Base-by-base conservation (phyloP, 1,140 invertebrate species). In the Asbolus verrucosus region DNA sequence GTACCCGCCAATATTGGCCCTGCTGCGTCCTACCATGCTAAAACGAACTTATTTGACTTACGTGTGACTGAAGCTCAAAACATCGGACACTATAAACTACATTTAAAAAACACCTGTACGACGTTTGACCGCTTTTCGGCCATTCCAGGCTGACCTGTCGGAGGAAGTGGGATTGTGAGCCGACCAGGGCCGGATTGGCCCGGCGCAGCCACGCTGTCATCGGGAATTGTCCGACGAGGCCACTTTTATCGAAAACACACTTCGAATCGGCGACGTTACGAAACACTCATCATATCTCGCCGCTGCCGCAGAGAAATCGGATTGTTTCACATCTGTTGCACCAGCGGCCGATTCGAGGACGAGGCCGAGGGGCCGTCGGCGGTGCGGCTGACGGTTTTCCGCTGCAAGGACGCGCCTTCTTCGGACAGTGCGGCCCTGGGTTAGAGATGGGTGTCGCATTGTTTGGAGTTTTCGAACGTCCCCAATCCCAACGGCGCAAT, bases 111-210 rank as follows among this genome's bases (percentile, higher is more conserved):
- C 79, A 80, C 77, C 78, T 79, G 78, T 79, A 77, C 72, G 78
- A 73, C 69, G 75, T 77, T 77, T 81, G 80, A 81, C 80, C 80
- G 80, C 80, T 81, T 81, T 80, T 79, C 79, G 75, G 76, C 76
- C 78, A 77, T 81, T 80, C 78, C 78, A 78, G 78, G 74, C 77
- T 80, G 77, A 80, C 77, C 79, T 80, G 77, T 71, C 71, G 72
- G 68, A 75, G 75, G 75, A 80, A 80, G 79, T 81, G 77, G 78
- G 79, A 80, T 79, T 76, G 73, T 76, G 74, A 54, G 38, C 16
- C 63, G 71, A 65, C 63, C 76, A 77, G 76, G 70, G 70, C 67
- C 73, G 76, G 65, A 72, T 27, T 39, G 9, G 69, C 67, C 41
- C 43, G 59, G 18, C 38, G 19, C 38, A 11, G 46, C 46, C 46